These are phyloP conservation scores for Aphelenchoides avenae DNA, from an alignment of 1,140 invertebrate species.

Conservation along the genomic window DNA sequence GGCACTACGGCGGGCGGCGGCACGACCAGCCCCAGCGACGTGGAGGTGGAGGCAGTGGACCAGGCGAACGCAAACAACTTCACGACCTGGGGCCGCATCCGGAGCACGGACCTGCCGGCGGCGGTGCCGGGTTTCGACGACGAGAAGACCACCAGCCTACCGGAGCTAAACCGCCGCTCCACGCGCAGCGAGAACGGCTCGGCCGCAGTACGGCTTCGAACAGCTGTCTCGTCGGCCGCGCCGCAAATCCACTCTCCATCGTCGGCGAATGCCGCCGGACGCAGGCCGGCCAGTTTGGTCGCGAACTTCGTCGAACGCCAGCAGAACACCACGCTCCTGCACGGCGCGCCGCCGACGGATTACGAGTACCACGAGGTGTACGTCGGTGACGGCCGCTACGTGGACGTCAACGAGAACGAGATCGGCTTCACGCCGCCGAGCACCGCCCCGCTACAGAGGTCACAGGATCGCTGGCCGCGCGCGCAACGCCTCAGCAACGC, in stretches of 20 bases:
- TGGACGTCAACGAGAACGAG: constrained; percentile 58
- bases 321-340: too few species aligned
- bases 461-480: constrained; percentile 22
- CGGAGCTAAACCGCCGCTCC: constrained; percentile 10
- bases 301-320: constrained; percentile 57
- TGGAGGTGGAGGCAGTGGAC: constrained; percentile 14
- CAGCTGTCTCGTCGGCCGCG: neutral
- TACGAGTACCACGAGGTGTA: constrained; percentile 47
- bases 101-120: neutral
- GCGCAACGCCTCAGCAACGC: neutral
- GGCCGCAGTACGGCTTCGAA: constrained; percentile 4
- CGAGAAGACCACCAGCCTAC: constrained; percentile 34
- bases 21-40: neutral
- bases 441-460: constrained; percentile 47
- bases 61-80: constrained; percentile 13
- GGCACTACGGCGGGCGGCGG: neutral
- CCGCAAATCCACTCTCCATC: constrained; percentile 15
- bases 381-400: constrained; percentile 47
- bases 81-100: constrained; percentile 44
- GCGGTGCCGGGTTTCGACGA: constrained; percentile 3
- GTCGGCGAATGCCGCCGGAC: constrained; percentile 12
- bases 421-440: constrained; percentile 46
- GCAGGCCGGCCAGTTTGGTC: constrained; percentile 44
- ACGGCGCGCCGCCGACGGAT: too few species aligned
- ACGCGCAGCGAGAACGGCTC: neutral